Evolutionary conservation across 2,113 vertebrate genomes (phyloP), one percentile per base, ranked within the genome.

Genomic region (Dipodomys spectabilis): DNA sequence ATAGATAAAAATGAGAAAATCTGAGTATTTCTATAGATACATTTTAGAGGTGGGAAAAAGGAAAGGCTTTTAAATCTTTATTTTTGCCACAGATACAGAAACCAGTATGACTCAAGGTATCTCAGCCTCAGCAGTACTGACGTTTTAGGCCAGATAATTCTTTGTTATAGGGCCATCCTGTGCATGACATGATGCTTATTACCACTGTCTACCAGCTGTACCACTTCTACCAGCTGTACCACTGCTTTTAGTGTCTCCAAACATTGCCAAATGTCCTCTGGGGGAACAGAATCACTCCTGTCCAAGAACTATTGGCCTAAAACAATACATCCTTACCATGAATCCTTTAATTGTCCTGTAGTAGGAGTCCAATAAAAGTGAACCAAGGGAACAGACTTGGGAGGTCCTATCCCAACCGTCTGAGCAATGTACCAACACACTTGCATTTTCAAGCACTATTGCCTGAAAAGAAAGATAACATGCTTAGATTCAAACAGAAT

Each of bases 381-480:
- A 96, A 49, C 99, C 99, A 89, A 99, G 98, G 2, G 99, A 99
- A 95, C 99, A 99, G 68, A 99, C 99, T 90, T 99, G 99, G 23
- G 99, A 99, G 2, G 99, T 99, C 92, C 99, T 98, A 93, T 99
- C 99, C 99, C 99, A 99, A 49, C 99, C 99, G 20, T 99, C 99
- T 15, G 99, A 99, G 95, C 99, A 99, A 94, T 99, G 99, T 16
- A 99, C 99, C 60, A 99, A 96, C 5, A 99, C 99, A 35, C 99
- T 99, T 2, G 98, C 98, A 6, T 98, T 99, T 97, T 99, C 99
- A 84, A 98, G 97, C 0, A 98, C 98, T 97, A 99, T 98, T 15
- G 99, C 99, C 99, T 99, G 97, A 35, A 88, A 94, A 96, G 67
- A 65, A 81, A 97, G 94, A 71, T 91, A 1, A 93, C n/a, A 81